A percentile compares a stretch with the other conserved stretches of the same genome.
Conservation (phyloP, 53 echinoderm and acorn worm genomes). For the Holothuria leucospilota region DNA sequence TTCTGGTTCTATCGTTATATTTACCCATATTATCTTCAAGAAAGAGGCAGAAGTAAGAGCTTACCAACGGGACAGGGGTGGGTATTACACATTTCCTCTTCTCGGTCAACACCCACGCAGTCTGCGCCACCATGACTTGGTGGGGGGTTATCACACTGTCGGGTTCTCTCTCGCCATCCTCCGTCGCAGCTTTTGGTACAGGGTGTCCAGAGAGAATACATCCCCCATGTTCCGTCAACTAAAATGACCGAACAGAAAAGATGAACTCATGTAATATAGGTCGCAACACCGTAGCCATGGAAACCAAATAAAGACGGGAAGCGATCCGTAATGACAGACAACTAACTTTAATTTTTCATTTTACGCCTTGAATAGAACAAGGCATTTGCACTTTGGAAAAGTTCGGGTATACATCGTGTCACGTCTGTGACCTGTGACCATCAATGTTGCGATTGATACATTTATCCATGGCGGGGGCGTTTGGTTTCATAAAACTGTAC, state of each 20-base stretch:
- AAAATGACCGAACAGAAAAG: conserved; percentile 11
- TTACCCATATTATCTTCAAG: no score
- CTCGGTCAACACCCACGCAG: conserved; percentile 63
- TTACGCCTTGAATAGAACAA: no score
- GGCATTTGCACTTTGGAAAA: no score
- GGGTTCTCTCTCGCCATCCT: conserved; percentile 74
- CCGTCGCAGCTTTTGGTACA: conserved; percentile 95
- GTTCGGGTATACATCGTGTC: not conserved
- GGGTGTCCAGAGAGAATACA: conserved; percentile 81
- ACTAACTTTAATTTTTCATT: no score
- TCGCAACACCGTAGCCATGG: not conserved
- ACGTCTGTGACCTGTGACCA: not conserved
- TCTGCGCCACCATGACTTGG: conserved; percentile 81
- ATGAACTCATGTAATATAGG: not conserved
- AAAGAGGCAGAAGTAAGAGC: not conserved
- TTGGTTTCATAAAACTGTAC: no score
- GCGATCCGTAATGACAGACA: no score
- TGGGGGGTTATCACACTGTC: conserved; percentile 87
- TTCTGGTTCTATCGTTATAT: no score
- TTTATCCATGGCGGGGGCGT: no score
- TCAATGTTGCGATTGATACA: no score
- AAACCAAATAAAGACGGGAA: not conserved
- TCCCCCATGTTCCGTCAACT: conserved; percentile 93
- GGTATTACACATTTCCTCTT: conserved; percentile 82
- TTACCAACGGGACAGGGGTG: conserved; percentile 92